Evolutionary conservation across 2,888 invertebrate species (phyloP).

Genomic region (Andrena dorsata): DNA sequence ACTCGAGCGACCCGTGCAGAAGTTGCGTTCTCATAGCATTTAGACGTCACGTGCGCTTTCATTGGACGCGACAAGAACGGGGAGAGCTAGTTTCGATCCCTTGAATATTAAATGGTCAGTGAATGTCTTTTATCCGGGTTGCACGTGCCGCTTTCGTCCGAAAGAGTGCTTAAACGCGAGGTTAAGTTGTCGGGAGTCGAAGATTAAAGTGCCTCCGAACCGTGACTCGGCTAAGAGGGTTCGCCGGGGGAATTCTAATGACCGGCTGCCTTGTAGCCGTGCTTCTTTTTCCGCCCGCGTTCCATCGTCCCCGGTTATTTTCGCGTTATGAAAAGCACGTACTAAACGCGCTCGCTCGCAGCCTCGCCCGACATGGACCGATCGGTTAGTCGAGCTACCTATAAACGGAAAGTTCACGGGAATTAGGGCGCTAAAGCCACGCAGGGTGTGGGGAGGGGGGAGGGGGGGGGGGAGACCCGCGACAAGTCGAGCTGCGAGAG

Average conservation of each 20-base stretch:
- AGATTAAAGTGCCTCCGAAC: slow-evolving; percentile 80
- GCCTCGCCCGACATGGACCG: background rate
- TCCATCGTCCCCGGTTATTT: slow-evolving; percentile 31
- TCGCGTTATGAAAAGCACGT: slow-evolving; percentile 55
- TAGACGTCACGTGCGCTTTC: background rate
- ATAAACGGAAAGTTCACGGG: slow-evolving; percentile 28
- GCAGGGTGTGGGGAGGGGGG: too few relatives aligned
- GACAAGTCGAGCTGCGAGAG: too few relatives aligned
- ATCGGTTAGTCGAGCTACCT: slow-evolving; percentile 27
- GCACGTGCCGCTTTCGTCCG: slow-evolving; percentile 14
- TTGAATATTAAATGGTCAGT: slow-evolving; percentile 34
- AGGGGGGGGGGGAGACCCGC: too few relatives aligned
- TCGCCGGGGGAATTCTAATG: slow-evolving; percentile 78
- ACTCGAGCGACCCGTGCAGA: background rate
- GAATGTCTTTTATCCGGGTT: slow-evolving; percentile 26
- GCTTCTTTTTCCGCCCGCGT: slow-evolving; percentile 1
- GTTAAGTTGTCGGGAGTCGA: slow-evolving; percentile 78
- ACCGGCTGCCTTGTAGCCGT: slow-evolving; percentile 59
- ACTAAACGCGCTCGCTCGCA: background rate
- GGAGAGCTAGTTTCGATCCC: slow-evolving; percentile 12
- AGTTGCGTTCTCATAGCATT: background rate
- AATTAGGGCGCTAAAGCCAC: slow-evolving; percentile 26
- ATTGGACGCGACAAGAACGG: background rate
- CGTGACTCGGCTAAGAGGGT: slow-evolving; percentile 72
- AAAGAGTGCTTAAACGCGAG: slow-evolving; percentile 68